Base-by-base conservation (phyloP, 2,888 invertebrate species). In the Nipponacmea schrenckii region DNA sequence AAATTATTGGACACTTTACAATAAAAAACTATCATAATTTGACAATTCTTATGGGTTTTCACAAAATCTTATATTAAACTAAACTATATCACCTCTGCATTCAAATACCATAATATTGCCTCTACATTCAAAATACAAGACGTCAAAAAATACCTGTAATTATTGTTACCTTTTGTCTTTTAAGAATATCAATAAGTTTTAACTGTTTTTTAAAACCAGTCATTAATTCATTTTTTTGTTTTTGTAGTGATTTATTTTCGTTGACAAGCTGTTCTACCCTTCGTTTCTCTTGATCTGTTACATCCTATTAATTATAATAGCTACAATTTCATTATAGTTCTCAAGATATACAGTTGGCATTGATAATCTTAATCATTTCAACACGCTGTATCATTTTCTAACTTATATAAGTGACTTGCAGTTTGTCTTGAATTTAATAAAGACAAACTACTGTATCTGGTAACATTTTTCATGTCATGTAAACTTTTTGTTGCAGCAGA, bases 141-240 rank as follows among this genome's bases (percentile, higher is more conserved):
- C 10, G 3, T 39, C 1, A 5, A 39, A 39, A 39, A 39, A 39
- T 31, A 3, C 5, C 31, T 31, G 31, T 3, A 2, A 31, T 31
- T 31, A 31, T 8, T 39, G 39, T 10, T 39, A 89, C 89, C 85
- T 89, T 89, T 76, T 90, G 90, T 75, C 88, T 78, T 76, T 90
- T 90, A 1, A 90, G 83, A 46, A 90, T 84, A 74, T 90, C 89
- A 70, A 90, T 90, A 5, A 90, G 82, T 77, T 89, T 89, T 70
- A 90, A 82, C 73, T 90, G 90, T 79, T 90, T 90, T 77, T 89
- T 89, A 72, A 89, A 90, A 5, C 88, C 89, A 15, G 87, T 82
- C 84, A 90, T 88, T 45, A 90, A 80, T 76, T 90, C 90, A 70
- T 86, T 86, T 77, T 89, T 90, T 84, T 90, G 89, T 79, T 89